phyloP scores from a whole-genome alignment of 2,888 invertebrate species.

The Nomada goodeniana region DNA sequence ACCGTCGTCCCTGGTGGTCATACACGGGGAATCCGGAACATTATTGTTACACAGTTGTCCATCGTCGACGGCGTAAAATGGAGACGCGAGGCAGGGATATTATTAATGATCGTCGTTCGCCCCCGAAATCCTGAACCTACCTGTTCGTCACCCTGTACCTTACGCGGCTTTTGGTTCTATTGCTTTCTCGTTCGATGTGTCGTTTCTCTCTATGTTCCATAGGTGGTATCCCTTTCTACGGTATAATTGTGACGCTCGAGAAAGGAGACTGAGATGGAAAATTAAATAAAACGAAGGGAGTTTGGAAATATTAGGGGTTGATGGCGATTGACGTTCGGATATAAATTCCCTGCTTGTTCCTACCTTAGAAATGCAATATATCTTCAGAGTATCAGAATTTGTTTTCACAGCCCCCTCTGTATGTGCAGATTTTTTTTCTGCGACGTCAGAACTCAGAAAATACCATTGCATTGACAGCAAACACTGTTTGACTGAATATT shows the following conservation, averaged over 20 bases:
- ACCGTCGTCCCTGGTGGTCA: constrained; percentile 48
- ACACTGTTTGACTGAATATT: no score
- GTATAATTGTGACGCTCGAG: background rate
- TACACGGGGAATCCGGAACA: constrained; percentile 71
- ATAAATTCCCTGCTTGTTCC: no score
- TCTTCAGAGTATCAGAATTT: no score
- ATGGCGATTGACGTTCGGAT: no score
- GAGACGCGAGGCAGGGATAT: constrained; percentile 71
- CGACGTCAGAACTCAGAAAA: no score
- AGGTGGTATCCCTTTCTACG: background rate
- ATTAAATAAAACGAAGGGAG: no score
- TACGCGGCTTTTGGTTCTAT: background rate
- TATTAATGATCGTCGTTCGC: constrained; percentile 76
- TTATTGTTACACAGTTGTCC: constrained; percentile 82
- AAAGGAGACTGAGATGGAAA: background rate
- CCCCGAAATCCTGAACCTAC: constrained; percentile 29
- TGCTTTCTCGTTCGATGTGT: background rate
- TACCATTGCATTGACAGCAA: no score
- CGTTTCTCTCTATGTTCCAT: background rate
- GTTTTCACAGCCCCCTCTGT: no score
- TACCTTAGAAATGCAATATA: no score
- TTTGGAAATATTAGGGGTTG: no score
- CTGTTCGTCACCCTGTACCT: constrained; percentile 14
- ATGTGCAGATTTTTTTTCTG: no score
- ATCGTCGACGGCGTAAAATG: constrained; percentile 78